Conservation (phyloP, 2,113 vertebrate species). For the Cisticola juncidis region DNA sequence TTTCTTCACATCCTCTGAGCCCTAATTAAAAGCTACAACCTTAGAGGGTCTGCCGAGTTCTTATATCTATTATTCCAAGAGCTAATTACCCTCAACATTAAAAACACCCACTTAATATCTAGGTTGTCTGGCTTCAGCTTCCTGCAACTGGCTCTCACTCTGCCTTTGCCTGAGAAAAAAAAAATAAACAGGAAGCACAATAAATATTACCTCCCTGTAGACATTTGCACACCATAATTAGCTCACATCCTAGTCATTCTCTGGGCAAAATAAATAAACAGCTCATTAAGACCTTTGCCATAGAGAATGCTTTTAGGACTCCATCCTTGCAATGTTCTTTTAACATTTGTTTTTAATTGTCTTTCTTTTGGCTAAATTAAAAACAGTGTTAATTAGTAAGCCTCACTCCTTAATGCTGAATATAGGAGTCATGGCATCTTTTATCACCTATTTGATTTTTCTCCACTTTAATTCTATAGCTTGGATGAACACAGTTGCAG, state of each 20-base stretch:
- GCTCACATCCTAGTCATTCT: neutral
- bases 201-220: neutral
- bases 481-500: neutral
- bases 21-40: constrained; percentile 30
- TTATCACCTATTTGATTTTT: neutral
- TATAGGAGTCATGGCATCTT: neutral
- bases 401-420: neutral
- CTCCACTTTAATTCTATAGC: neutral
- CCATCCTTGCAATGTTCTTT: neutral
- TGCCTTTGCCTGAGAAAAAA: neutral
- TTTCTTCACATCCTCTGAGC: neutral
- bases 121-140: neutral
- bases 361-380: neutral
- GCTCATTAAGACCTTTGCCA: neutral
- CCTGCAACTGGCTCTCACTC: neutral
- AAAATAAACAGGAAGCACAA: neutral
- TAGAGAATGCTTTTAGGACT: neutral
- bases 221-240: neutral
- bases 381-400: neutral
- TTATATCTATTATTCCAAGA: neutral
- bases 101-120: neutral
- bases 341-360: neutral
- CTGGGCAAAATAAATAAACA: neutral
- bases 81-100: constrained; percentile 18
- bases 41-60: neutral